Evolutionary conservation across 2,888 invertebrate genomes (phyloP), one percentile per base, ranked within the genome.

Genomic region (Cataglyphis albicans): DNA sequence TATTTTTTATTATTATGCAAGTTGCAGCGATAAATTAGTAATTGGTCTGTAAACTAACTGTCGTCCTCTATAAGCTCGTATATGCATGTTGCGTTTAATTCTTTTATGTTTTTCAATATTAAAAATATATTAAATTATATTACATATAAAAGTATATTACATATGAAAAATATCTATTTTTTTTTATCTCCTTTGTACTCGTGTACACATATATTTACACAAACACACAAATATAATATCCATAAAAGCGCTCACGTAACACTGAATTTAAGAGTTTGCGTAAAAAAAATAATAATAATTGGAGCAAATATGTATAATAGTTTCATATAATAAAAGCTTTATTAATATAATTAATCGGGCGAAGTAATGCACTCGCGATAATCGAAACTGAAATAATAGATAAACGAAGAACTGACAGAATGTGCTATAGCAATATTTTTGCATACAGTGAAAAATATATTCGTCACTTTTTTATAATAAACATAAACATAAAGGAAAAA

Each of bases 1-100:
- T 65, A n/a, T 41, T 38, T 55, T 25, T 65, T 76, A 12, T 55
- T 76, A 64, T 75, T 75, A 55, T 76, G 55, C 65, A 55, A 76
- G 75, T 76, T 38, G 38, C n/a, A 38, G 38, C n/a, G 9, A 65
- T 76, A 55, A 64, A 76, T n/a, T 9, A 12, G n/a, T 38, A 75
- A 75, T 25, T 65, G 10, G 29, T 4, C 38, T 76, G 25, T 55
- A 52, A 75, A 55, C 38, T 65, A n/a, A 55, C n/a, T 52, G 38
- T 64, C 25, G 38, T 29, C 38, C 0, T 38, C 18, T 55, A 35
- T 38, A 55, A 55, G 29, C 9, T 65, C 9, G 38, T 21, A 12
- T 3, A 12, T 15, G 48, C 7, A 52, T 76, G n/a, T 6, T 35
- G 38, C 12, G 12, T 64, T 76, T 65, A 65, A 63, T 25, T 57